Percentiles rank a stretch among this genome's conserved stretches.
phyloP scores from a whole-genome alignment of 2,113 vertebrate genomes.

The Sprattus sprattus region DNA sequence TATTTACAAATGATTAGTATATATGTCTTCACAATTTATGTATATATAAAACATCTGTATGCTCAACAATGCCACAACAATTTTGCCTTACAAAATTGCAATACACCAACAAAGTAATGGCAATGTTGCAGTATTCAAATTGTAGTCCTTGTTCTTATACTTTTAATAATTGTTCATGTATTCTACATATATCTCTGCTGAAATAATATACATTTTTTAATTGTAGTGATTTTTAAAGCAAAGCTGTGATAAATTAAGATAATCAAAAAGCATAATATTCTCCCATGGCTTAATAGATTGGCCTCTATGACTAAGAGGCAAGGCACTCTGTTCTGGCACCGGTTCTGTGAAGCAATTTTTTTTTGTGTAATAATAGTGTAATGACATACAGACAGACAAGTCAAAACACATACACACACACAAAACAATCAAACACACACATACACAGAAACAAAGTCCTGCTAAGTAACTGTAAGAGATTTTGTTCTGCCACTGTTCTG shows the following conservation, averaged over 20 bases:
- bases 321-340: too few relatives aligned
- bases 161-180: background rate
- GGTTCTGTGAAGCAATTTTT: too few relatives aligned
- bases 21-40: background rate
- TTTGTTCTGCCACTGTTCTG: background rate
- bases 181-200: background rate
- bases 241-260: too few relatives aligned
- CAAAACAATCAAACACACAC: background rate
- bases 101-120: background rate
- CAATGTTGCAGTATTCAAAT: background rate
- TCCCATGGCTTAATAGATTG: background rate
- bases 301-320: background rate
- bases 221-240: background rate
- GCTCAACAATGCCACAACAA: background rate
- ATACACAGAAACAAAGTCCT: background rate
- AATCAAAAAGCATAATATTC: too few relatives aligned
- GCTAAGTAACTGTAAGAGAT: background rate
- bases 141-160: background rate
- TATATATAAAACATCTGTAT: background rate
- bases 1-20: background rate
- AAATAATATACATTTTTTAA: background rate
- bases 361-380: background rate
- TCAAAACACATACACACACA: background rate
- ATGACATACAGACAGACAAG: background rate
- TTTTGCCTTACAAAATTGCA: background rate